A percentile compares a stretch with the other conserved stretches of the same genome.
phyloP scores from a whole-genome alignment of 2,888 invertebrate genomes.

The Nudaria mundana region DNA sequence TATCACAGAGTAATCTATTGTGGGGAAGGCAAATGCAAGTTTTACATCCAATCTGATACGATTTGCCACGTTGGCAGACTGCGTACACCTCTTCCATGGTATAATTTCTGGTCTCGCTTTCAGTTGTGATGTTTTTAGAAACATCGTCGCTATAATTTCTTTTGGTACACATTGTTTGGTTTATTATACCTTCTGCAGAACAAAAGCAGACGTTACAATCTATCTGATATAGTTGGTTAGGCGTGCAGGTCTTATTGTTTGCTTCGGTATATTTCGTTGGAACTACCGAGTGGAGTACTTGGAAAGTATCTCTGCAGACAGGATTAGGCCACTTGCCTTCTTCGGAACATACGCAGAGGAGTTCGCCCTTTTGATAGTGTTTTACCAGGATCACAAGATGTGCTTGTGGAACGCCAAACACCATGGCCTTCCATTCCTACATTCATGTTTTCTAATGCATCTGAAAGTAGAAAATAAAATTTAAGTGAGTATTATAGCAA shows the following conservation, averaged over 20 bases:
- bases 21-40: conserved; percentile 72
- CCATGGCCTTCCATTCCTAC: conserved; percentile 70
- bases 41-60: conserved; percentile 75
- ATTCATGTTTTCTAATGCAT: conserved; percentile 54
- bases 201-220: conserved; percentile 66
- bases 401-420: conserved; percentile 47
- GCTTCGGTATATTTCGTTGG: conserved; percentile 25
- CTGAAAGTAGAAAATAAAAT: too few relatives aligned
- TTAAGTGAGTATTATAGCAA: too few relatives aligned
- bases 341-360: conserved; percentile 59
- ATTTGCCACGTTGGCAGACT: conserved; percentile 53
- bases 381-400: conserved; percentile 54
- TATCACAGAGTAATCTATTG: conserved; percentile 65
- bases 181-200: conserved; percentile 40
- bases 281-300: conserved; percentile 52
- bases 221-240: conserved; percentile 50
- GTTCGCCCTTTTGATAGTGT: conserved; percentile 44
- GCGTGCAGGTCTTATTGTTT: conserved; percentile 39
- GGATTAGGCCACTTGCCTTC: conserved; percentile 69
- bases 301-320: conserved; percentile 58
- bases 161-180: conserved; percentile 50
- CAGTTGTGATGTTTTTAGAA: conserved; percentile 16
- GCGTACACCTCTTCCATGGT: conserved; percentile 36
- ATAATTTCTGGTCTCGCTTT: background rate
- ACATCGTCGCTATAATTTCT: conserved; percentile 43